phyloP scores from a whole-genome alignment of 2,797 vertebrate species.

The Chiloscyllium punctatum region DNA sequence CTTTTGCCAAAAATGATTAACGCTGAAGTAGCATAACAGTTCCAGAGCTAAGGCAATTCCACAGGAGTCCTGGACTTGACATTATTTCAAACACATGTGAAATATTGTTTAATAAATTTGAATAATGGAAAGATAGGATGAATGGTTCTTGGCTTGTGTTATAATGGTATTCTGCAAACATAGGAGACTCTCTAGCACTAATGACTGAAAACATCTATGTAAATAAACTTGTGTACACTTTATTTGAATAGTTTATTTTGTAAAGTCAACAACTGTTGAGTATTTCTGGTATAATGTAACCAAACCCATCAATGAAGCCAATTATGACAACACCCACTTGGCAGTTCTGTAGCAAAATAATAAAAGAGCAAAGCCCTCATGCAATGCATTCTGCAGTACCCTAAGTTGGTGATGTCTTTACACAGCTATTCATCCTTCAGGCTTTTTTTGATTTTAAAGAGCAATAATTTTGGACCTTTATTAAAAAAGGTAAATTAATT shows the following conservation, averaged over 20 bases:
- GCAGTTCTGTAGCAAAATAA: slow-evolving; percentile 10
- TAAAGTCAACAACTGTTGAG: slow-evolving; percentile 37
- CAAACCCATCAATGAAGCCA: slow-evolving; percentile 31
- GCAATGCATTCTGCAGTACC: background rate
- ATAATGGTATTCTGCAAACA: slow-evolving; percentile 56
- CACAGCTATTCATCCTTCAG: background rate
- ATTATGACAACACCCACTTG: slow-evolving; percentile 37
- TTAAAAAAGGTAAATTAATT: background rate
- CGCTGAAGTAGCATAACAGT: slow-evolving; percentile 84
- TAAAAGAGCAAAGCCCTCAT: background rate
- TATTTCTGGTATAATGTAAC: slow-evolving; percentile 37
- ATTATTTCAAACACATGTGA: slow-evolving; percentile 84
- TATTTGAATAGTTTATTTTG: slow-evolving; percentile 44
- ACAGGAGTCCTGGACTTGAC: slow-evolving; percentile 77
- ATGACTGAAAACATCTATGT: slow-evolving; percentile 66
- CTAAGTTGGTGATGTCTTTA: background rate
- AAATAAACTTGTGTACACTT: slow-evolving; percentile 62
- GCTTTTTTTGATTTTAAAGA: background rate
- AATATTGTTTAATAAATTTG: slow-evolving; percentile 89
- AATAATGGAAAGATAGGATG: slow-evolving; percentile 68
- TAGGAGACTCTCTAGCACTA: slow-evolving; percentile 58
- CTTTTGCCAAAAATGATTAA: slow-evolving; percentile 89
- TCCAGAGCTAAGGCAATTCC: slow-evolving; percentile 71
- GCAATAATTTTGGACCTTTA: background rate
- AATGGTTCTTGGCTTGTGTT: slow-evolving; percentile 65